Base-by-base conservation (phyloP, 2,113 vertebrate species). In the Takifugu flavidus region DNA sequence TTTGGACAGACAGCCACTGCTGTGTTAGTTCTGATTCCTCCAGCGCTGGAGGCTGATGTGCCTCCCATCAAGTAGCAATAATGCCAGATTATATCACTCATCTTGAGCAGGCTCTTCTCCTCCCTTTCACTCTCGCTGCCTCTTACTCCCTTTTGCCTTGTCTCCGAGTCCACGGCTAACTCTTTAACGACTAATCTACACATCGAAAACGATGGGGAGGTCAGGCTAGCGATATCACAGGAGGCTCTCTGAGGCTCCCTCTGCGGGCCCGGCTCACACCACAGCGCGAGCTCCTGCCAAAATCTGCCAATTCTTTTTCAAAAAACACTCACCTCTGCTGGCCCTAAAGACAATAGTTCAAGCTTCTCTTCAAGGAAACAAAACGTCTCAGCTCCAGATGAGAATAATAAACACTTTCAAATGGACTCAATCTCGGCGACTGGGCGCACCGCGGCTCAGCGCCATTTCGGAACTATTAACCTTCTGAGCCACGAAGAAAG, bases 291-390 rank as follows among this genome's bases (percentile, higher is more conserved):
- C 20, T 20, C 20, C 20, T 20, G 20, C 20, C 20, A 20, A 20
- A 20, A 20, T 20, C 20, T 20, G 20, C 20, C 34, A 39, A 39
- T 39, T 10, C 34, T 39, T 10, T 39, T 89, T 85, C 44, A 77
- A 70, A 70, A 84, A 86, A 78, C 34, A 28, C 77, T 89, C 87
- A 90, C 88, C 90, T 90, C 86, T 85, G 82, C 88, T 88, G 89
- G 87, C 90, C 83, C 77, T 75, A 68, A 89, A 90, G 89, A 90
- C 88, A 91, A 90, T 87, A 78, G 69, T 14, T 59, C 79, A 83
- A 84, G 86, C 79, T 12, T 75, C 70, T 75, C 68, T 59, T 46
- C 55, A 65, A 66, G 59, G 63, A 71, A 72, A 76, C 82, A 84
- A 85, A 86, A 84, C 84, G 74, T 70, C 82, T 69, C 59, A 69